These are phyloP conservation scores for Microdon myrmicae DNA, from an alignment of 2,888 invertebrate species.

Conservation along the genomic window DNA sequence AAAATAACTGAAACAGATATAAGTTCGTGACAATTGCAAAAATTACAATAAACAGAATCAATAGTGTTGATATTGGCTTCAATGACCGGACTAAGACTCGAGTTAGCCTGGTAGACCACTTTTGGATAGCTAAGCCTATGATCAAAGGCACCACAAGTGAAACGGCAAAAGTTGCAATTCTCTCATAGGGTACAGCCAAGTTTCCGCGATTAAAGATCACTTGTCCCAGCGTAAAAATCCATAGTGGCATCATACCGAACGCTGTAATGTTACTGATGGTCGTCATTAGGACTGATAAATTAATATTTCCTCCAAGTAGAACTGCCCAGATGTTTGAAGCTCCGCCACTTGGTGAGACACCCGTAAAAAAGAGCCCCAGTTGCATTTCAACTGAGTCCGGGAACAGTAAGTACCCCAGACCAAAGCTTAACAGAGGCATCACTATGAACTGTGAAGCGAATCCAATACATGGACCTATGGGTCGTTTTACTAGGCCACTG, in stretches of 20 bases:
- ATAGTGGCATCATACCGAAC: conserved; percentile 91
- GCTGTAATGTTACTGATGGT: conserved; percentile 88
- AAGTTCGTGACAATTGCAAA: conserved; percentile 91
- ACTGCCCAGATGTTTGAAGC: conserved; percentile 97
- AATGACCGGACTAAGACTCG: conserved; percentile 80
- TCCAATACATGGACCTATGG: conserved; percentile 82
- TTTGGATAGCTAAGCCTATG: conserved; percentile 76
- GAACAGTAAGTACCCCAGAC: conserved; percentile 77
- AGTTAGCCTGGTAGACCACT: conserved; percentile 75
- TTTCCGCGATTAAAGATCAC: conserved; percentile 78
- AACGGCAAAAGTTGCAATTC: conserved; percentile 79
- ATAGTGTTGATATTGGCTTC: conserved; percentile 83
- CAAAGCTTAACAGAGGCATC: conserved; percentile 88
- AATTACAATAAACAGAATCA: conserved; percentile 84
- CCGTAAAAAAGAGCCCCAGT: conserved; percentile 88
- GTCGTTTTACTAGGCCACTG: conserved; percentile 66
- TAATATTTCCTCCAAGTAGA: conserved; percentile 89
- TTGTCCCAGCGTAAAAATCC: conserved; percentile 88
- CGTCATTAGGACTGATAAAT: conserved; percentile 95
- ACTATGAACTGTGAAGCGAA: conserved; percentile 81
- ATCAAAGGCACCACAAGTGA: conserved; percentile 79
- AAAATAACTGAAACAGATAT: conserved; percentile 88
- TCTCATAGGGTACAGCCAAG: conserved; percentile 80
- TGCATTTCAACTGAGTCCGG: conserved; percentile 77
- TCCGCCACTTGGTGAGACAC: conserved; percentile 92